A percentile compares a stretch with the other conserved stretches of the same genome.
These are phyloP conservation scores for Apomyelois bistriatella DNA, from an alignment of 2,888 invertebrate genomes.

Conservation along the genomic window DNA sequence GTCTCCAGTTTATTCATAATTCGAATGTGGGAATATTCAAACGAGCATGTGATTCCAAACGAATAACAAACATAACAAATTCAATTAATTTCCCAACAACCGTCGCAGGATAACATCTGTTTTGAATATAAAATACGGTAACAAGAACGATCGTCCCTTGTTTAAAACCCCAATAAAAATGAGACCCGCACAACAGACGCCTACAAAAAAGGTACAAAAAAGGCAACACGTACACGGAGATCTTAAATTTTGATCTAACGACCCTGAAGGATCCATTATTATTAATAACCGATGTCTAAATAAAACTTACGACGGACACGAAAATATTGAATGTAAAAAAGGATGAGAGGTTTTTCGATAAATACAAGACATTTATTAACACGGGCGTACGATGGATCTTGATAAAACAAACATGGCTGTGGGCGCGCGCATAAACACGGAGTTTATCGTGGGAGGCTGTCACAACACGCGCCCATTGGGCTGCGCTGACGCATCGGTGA, in stretches of 20 bases:
- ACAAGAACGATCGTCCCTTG: conserved; percentile 56
- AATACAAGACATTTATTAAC: conserved; percentile 75
- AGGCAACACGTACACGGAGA: conserved; percentile 56
- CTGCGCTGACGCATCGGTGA: conserved; percentile 64
- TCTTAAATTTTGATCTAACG: conserved; percentile 75
- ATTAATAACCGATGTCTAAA: conserved; percentile 77
- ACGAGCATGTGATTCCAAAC: conserved; percentile 61
- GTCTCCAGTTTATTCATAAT: conserved; percentile 26
- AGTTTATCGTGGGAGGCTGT: conserved; percentile 79
- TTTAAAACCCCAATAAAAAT: conserved; percentile 64
- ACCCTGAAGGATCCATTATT: conserved; percentile 71
- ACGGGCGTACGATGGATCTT: conserved; percentile 68
- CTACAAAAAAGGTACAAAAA: conserved; percentile 59
- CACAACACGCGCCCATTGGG: conserved; percentile 70
- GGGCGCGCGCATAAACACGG: conserved; percentile 72
- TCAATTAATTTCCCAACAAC: conserved; percentile 70
- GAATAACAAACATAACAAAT: conserved; percentile 67
- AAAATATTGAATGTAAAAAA: conserved; percentile 61
- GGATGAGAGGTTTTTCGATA: conserved; percentile 49
- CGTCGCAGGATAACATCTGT: conserved; percentile 71
- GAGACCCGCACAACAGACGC: conserved; percentile 61
- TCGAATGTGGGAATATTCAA: conserved; percentile 59
- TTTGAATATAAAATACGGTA: conserved; percentile 73
- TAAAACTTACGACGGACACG: conserved; percentile 65
- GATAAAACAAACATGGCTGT: conserved; percentile 79